Base-by-base conservation (phyloP, 1,140 invertebrate genomes). In the Drosophila suzukii region DNA sequence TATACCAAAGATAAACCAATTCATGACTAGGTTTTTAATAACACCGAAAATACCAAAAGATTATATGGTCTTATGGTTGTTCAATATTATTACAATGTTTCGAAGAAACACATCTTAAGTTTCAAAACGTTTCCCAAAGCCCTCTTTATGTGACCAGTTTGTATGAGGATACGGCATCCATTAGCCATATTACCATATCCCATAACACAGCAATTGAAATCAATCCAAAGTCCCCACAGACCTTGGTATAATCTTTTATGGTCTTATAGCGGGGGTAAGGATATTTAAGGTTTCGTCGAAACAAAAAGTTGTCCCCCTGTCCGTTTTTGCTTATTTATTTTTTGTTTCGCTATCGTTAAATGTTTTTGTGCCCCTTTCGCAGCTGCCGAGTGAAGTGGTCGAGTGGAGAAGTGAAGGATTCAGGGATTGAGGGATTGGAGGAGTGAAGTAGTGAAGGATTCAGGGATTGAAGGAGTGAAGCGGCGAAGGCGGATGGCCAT, bases 261-360 rank as follows among this genome's bases (percentile, higher is more conserved):
- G 24, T 49, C 34, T 30, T 30, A 20, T 34, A 43, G n/a, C 24
- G 49, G n/a, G 11, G 24, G 67, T 58, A 71, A 72, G 68, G 68
- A 71, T 71, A 72, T 72, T 72, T 71, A 53, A 58, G 68, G 67
- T 43, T 72, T 72, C 66, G 51, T 71, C 30, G 51, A 58, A 49
- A 41, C 67, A 71, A 71, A 68, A 71, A 71, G 46, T 50, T 43
- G 7, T 4, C n/a, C 24, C 20, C 15, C 20, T 15, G 30, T 36
- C 27, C 10, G 20, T 38, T 24, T 46, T 27, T 70, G 72, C 55
- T 57, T 63, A 60, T 51, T 74, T 58, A 27, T 50, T 71, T 65
- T 70, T 61, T 68, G 59, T 60, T 60, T 56, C 60, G 57, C 65
- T 77, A 77, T 83, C 84, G 79, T 83, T 88, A 77, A 88, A 89